phyloP scores from a whole-genome alignment of 23 tunicate species.

The Oikopleura albicans region DNA sequence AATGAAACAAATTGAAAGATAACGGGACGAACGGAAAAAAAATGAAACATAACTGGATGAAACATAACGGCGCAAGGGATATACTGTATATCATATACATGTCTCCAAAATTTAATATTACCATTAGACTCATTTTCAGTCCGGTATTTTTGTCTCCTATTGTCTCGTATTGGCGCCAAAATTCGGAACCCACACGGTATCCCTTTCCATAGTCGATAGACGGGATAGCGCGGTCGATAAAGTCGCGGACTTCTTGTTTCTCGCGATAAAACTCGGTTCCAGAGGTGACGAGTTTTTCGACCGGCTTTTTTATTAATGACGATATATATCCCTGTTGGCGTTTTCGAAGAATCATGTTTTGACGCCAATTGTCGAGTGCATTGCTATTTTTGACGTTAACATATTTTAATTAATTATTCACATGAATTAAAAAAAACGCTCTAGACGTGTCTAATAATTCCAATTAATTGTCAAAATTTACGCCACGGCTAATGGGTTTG shows the following conservation, averaged over 20 bases:
- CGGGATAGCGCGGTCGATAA: slow-evolving; percentile 63
- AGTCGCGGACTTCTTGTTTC: slow-evolving; percentile 33
- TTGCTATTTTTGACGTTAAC: slow-evolving; percentile 1
- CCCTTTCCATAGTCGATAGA: slow-evolving; percentile 57
- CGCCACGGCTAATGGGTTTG: not conserved
- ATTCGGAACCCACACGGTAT: slow-evolving; percentile 54
- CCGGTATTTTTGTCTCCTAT: slow-evolving; percentile 56
- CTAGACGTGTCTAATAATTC: no score
- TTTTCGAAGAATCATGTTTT: slow-evolving; percentile 54
- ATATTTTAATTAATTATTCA: no score
- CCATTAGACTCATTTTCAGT: slow-evolving; percentile 42
- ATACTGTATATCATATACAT: no score
- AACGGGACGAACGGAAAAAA: no score
- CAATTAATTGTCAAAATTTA: no score
- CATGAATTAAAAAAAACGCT: no score
- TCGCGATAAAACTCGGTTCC: slow-evolving; percentile 30
- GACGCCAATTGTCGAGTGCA: slow-evolving; percentile 53
- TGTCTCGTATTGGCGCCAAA: slow-evolving; percentile 64
- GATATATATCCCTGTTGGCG: slow-evolving; percentile 66
- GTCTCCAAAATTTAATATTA: no score
- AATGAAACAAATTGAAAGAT: no score
- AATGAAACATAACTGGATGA: no score
- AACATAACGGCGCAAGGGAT: no score
- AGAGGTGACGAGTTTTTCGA: slow-evolving; percentile 40
- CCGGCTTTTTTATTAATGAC: slow-evolving; percentile 47